A percentile compares a stretch with the other conserved stretches of the same genome.
These are phyloP conservation scores for Eurytoma adleriae DNA, from an alignment of 2,888 invertebrate species.

Conservation along the genomic window DNA sequence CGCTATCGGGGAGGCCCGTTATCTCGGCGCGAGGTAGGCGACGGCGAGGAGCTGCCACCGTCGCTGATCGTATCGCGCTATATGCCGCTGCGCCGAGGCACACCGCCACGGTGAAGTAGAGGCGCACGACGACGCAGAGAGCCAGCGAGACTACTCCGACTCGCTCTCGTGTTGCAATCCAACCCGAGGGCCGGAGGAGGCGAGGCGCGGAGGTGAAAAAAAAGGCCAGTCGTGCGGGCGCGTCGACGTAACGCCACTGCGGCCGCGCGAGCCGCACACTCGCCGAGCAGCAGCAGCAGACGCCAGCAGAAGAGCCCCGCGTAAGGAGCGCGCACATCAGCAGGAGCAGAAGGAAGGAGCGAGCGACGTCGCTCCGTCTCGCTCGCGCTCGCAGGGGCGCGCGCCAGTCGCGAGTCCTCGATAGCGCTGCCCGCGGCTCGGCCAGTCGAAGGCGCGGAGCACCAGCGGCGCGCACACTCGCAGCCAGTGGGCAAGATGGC, in stretches of 20 bases:
- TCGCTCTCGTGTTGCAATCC: not conserved
- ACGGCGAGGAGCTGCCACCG: too few species aligned
- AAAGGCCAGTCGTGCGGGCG: constrained; percentile 31
- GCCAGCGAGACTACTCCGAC: too few species aligned
- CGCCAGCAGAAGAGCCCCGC: not conserved
- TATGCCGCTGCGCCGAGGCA: not conserved
- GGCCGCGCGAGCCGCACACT: constrained; percentile 1
- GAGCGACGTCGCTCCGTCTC: constrained; percentile 53
- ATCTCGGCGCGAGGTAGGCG: too few species aligned
- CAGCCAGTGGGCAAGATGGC: constrained; percentile 83
- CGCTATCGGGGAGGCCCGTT: too few species aligned
- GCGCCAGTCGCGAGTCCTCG: constrained; percentile 9
- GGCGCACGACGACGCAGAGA: not conserved
- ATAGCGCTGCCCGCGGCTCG: constrained; percentile 2
- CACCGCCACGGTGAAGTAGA: not conserved
- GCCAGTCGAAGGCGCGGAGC: constrained; percentile 12
- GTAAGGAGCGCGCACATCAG: not conserved
- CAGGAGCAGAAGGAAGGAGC: not conserved
- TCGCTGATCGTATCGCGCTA: not conserved
- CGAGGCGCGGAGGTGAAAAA: not conserved
- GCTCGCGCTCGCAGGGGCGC: constrained; percentile 52
- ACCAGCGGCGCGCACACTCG: constrained; percentile 22
- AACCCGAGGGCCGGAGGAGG: too few species aligned
- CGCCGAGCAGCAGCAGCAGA: not conserved
- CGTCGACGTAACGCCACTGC: constrained; percentile 29